Percentiles rank a stretch among this genome's conserved stretches.
These are phyloP conservation scores for Gryllus longicercus DNA, from an alignment of 2,888 invertebrate genomes.

Conservation along the genomic window DNA sequence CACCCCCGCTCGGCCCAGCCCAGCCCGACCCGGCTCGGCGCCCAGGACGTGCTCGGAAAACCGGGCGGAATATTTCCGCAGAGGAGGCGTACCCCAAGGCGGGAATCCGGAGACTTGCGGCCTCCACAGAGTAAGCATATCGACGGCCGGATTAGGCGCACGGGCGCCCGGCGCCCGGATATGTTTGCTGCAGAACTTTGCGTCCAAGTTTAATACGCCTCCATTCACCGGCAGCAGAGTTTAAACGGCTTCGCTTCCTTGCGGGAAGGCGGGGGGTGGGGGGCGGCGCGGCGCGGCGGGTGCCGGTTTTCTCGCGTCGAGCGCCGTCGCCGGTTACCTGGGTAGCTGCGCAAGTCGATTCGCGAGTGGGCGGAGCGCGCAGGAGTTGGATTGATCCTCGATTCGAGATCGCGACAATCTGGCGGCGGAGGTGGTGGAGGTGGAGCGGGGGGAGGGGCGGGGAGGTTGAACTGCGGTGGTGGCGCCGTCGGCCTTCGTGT, in stretches of 20 bases:
- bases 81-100: background rate
- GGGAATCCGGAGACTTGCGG: conserved; percentile 5
- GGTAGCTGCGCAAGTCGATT: background rate
- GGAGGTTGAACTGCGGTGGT: no score
- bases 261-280: background rate
- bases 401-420: background rate
- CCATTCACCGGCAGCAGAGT: background rate
- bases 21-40: background rate
- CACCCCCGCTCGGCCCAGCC: background rate
- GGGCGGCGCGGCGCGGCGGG: no score
- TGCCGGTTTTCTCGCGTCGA: no score
- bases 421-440: background rate
- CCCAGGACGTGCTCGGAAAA: conserved; percentile 8
- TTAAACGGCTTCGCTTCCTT: conserved; percentile 17
- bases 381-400: background rate
- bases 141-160: conserved; percentile 17
- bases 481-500: no score
- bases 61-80: background rate
- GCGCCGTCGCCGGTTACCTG: background rate
- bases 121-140: conserved; percentile 17
- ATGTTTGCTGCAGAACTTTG: conserved; percentile 17
- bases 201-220: conserved; percentile 17
- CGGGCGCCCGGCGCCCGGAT: background rate
- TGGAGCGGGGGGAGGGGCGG: no score
- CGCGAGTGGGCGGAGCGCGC: background rate